Base-by-base conservation (phyloP, 53 echinoderm and acorn worm genomes). In the Zoroaster sp. region DNA sequence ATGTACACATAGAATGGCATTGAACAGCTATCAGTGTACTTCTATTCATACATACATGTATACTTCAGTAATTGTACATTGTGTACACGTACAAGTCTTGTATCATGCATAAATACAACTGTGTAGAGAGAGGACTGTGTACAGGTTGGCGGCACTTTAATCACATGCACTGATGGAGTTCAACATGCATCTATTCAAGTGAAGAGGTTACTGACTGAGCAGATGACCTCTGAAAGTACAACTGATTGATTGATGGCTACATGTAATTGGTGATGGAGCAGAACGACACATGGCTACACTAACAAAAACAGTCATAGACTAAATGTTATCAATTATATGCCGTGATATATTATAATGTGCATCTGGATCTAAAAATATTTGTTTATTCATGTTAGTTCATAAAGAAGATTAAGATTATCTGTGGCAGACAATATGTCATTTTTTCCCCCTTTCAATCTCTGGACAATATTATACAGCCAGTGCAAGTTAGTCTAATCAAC, bases 221-320 rank as follows among this genome's bases (percentile, higher is more conserved):
- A 47, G 37, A 55, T 85, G 85, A 85, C 85, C 85, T 71, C 17
- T 5, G 47, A 23, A 85, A 85, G 74, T 74, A 74, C 17, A 45
- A 70, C 7, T 71, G 85, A 85, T 85, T 85, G 85, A 85, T 85
- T 85, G 85, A 85, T 85, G 25, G 85, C n/a, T n/a, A n/a, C n/a
- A n/a, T n/a, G 85, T 70, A 85, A 85, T 85, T 85, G n/a, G 85
- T 85, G 51, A 85, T 70, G 69, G 79, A 59, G 11, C 63, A 59
- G 63, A 28, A 59, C 25, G n/a, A 70, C 69, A 71, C 46, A 71
- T 69, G 37, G 47, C 67, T 85, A 71, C 18, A 66, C 71, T 49
- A 71, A 70, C 71, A 49, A 66, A 34, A 30, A 49, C 52, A 77
- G 47, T 77, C 49, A 28, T 28, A 25, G 23, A 59, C 63, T n/a